Percentiles rank a stretch among this genome's conserved stretches.
These are phyloP conservation scores for Tenthredo scrophulariae DNA, from an alignment of 2,888 invertebrate species.

Conservation along the genomic window DNA sequence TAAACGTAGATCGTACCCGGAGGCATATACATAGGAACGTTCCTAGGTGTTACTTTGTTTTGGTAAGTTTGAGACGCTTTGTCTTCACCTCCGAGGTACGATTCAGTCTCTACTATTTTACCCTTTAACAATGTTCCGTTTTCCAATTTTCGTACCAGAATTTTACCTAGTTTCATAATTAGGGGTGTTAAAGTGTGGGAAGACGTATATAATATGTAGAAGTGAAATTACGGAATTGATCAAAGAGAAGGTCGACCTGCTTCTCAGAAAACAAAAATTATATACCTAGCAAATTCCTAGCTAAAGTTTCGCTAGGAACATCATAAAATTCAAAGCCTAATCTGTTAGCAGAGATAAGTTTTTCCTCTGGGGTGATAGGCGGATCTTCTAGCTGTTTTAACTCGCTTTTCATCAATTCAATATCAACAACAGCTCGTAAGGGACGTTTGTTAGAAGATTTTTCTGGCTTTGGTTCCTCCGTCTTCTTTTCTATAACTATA, in stretches of 20 bases:
- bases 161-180: constrained; percentile 78
- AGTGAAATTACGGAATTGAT: constrained; percentile 10
- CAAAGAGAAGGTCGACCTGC: background rate
- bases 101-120: constrained; percentile 87
- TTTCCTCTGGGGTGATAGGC: constrained; percentile 70
- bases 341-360: constrained; percentile 66
- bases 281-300: constrained; percentile 80
- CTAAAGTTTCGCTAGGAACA: constrained; percentile 79
- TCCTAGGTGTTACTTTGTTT: constrained; percentile 82
- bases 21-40: constrained; percentile 86
- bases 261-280: background rate
- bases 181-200: background rate
- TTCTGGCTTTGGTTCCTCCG: background rate
- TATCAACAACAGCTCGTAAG: constrained; percentile 62
- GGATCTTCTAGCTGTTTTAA: constrained; percentile 74
- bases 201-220: background rate
- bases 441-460: constrained; percentile 58
- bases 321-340: constrained; percentile 76
- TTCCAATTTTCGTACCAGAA: constrained; percentile 81
- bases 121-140: constrained; percentile 81
- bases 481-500: background rate
- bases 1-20: constrained; percentile 87
- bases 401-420: constrained; percentile 68
- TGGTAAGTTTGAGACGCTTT: constrained; percentile 84
- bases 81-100: constrained; percentile 85